These are phyloP conservation scores for Ceryle rudis DNA, from an alignment of 2,797 vertebrate species.

Conservation along the genomic window DNA sequence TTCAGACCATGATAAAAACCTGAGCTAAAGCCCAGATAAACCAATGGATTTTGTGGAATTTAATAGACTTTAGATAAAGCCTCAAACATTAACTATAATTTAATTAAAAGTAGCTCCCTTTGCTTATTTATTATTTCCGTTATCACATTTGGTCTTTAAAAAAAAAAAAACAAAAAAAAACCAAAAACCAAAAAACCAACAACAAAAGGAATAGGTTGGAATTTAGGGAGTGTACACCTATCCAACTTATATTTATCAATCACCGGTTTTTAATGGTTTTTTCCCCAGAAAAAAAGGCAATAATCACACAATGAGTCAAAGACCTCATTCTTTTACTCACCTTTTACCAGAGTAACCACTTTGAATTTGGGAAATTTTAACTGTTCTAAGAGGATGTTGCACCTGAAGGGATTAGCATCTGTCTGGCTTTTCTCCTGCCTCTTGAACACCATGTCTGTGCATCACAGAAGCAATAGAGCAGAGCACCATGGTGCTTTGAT, in stretches of 20 bases:
- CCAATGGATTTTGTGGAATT: not conserved
- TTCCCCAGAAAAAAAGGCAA: not conserved
- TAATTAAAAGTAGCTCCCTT: not conserved
- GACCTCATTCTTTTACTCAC: not conserved
- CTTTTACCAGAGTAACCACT: not conserved
- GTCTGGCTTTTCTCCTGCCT: not conserved
- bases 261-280: not conserved
- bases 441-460: not conserved
- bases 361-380: not conserved
- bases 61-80: not conserved
- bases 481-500: not conserved
- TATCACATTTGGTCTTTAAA: not conserved
- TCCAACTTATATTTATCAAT: not conserved
- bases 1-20: not conserved
- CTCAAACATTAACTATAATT: not conserved
- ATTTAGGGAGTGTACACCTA: not conserved
- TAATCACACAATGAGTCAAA: not conserved
- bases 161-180: too few relatives aligned
- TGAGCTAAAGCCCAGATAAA: not conserved
- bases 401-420: not conserved
- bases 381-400: not conserved
- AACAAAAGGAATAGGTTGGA: fast-evolving
- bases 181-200: too few relatives aligned
- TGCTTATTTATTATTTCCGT: not conserved
- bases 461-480: not conserved